Percentiles rank a stretch among this genome's conserved stretches.
Conservation (phyloP, 2,113 vertebrate species). For the Trematocara stigmaticum region DNA sequence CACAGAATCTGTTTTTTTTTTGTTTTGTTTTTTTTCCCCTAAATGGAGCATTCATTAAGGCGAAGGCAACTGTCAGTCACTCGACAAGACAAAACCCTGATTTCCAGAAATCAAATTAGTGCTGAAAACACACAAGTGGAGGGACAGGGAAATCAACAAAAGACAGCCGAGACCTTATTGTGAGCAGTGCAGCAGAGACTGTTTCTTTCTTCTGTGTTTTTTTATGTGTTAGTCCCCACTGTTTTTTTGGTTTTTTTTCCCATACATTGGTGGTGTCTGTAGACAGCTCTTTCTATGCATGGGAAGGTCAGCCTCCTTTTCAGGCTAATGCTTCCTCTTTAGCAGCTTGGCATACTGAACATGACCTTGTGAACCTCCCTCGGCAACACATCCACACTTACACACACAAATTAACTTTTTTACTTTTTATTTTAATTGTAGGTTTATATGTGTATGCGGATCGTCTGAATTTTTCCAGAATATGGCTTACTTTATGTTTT, state of each 20-base stretch:
- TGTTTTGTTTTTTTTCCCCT: background rate
- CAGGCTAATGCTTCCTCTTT: background rate
- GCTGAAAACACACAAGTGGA: slow-evolving; percentile 47
- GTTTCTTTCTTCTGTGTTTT: slow-evolving; percentile 41
- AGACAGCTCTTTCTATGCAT: background rate
- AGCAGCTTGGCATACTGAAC: slow-evolving; percentile 5
- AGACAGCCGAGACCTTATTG: slow-evolving; percentile 54
- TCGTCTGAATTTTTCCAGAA: background rate
- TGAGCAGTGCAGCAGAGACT: slow-evolving; percentile 13
- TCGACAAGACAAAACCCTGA: slow-evolving; percentile 59
- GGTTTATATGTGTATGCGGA: background rate
- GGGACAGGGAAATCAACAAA: slow-evolving; percentile 55
- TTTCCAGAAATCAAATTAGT: slow-evolving; percentile 68
- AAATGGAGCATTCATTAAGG: slow-evolving; percentile 53
- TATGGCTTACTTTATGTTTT: background rate
- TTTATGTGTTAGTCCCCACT: slow-evolving; percentile 1
- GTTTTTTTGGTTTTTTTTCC: background rate
- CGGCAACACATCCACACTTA: background rate
- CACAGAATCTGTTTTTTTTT: slow-evolving; percentile 40
- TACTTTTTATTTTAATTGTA: background rate
- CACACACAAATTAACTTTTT: background rate
- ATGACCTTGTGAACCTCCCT: slow-evolving; percentile 10
- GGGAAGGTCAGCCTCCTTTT: slow-evolving; percentile 17
- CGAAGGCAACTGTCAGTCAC: slow-evolving; percentile 63
- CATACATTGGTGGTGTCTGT: background rate